These are phyloP conservation scores for Ceratitis capitata DNA, from an alignment of 1,140 invertebrate species.

Conservation along the genomic window DNA sequence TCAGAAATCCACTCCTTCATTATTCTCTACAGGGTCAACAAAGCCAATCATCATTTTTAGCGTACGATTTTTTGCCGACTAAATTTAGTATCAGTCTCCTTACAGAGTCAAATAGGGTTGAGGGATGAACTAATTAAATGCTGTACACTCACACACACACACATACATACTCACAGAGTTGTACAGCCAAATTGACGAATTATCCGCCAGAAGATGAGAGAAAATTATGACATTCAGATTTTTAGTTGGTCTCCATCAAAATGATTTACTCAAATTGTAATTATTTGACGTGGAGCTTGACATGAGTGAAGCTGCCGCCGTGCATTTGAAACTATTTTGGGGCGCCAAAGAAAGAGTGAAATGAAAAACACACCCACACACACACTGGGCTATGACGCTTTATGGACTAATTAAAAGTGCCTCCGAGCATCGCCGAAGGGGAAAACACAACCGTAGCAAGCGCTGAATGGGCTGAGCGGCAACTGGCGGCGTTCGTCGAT, in stretches of 20 bases:
- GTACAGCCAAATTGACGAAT: slow-evolving; percentile 43
- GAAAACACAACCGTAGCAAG: neutral
- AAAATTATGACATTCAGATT: slow-evolving; percentile 44
- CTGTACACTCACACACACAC: neutral
- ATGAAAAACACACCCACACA: neutral
- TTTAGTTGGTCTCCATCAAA: slow-evolving; percentile 44
- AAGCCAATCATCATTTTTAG: neutral
- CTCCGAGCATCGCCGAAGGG: too few species aligned
- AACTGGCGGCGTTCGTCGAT: neutral
- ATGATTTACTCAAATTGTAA: slow-evolving; percentile 41
- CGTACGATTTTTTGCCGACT: slow-evolving; percentile 38
- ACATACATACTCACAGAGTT: neutral
- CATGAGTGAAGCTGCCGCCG: neutral
- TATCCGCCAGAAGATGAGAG: slow-evolving; percentile 39
- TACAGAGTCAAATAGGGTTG: neutral
- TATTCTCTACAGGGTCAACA: neutral
- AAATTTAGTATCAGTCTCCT: slow-evolving; percentile 43
- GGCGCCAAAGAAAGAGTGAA: too few species aligned
- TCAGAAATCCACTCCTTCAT: neutral
- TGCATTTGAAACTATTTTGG: neutral
- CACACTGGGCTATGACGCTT: neutral
- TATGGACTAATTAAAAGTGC: slow-evolving; percentile 9
- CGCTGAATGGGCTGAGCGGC: neutral
- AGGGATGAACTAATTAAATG: slow-evolving; percentile 19
- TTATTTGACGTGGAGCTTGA: neutral